These are phyloP conservation scores for Ibidorhyncha struthersii DNA, from an alignment of 2,113 vertebrate genomes.

Conservation along the genomic window DNA sequence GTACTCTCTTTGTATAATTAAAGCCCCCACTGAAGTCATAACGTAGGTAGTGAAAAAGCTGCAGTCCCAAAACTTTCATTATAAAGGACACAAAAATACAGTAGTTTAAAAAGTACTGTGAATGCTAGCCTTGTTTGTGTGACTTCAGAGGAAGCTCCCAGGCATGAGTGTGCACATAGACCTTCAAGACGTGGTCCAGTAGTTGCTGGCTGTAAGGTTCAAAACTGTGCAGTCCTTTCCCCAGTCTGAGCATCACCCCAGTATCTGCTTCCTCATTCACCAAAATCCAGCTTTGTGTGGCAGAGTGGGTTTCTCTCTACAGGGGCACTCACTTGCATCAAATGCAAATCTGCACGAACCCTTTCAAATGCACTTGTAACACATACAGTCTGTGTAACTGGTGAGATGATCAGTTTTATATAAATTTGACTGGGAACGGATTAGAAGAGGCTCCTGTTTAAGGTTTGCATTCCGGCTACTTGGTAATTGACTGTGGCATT, in stretches of 20 bases:
- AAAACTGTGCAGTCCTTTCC: background rate
- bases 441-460: background rate
- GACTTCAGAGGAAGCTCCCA: background rate
- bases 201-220: background rate
- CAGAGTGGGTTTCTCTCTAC: background rate
- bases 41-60: background rate
- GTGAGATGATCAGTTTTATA: background rate
- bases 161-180: background rate
- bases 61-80: background rate
- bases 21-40: background rate
- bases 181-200: background rate
- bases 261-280: background rate
- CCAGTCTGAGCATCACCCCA: background rate
- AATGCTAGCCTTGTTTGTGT: background rate
- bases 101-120: background rate
- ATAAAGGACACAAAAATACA: background rate
- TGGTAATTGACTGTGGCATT: background rate
- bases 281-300: background rate
- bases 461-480: background rate
- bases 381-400: background rate
- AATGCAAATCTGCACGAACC: background rate
- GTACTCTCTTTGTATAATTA: background rate
- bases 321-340: background rate
- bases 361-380: rapidly evolving
- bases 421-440: background rate